A percentile compares a stretch with the other conserved stretches of the same genome.
These are phyloP conservation scores for Colossoma macropomum DNA, from an alignment of 2,113 vertebrate genomes.

Conservation along the genomic window DNA sequence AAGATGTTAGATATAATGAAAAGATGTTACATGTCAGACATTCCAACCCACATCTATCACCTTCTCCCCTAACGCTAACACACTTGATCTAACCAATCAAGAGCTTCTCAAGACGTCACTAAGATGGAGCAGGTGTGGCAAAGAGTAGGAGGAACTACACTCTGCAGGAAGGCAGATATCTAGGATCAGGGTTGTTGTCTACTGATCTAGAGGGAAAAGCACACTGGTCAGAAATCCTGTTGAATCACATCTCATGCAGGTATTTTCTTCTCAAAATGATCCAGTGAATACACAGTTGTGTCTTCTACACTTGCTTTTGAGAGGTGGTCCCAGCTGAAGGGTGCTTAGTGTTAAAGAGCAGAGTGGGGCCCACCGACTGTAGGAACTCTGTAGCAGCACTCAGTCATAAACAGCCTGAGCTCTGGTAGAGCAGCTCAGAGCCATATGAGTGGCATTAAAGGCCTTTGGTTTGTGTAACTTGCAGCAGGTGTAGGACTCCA, in stretches of 20 bases:
- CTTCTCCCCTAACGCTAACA: too few species aligned
- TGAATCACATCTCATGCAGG: too few species aligned
- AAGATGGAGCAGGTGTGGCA: too few species aligned
- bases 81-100: too few species aligned
- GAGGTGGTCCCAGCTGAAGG: neutral
- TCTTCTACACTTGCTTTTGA: neutral
- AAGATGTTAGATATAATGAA: too few species aligned
- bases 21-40: too few species aligned
- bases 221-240: too few species aligned
- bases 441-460: constrained; percentile 19
- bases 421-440: neutral
- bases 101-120: too few species aligned
- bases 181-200: too few species aligned
- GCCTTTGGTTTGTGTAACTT: neutral
- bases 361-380: neutral
- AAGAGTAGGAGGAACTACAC: too few species aligned
- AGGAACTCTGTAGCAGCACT: neutral
- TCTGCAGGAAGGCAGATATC: too few species aligned
- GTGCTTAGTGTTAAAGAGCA: neutral
- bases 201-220: neutral
- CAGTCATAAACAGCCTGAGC: neutral
- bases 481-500: constrained; percentile 38
- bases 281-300: neutral
- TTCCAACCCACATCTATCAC: too few species aligned
- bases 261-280: neutral